These are phyloP conservation scores for Hirundichthys speculiger DNA, from an alignment of 2,113 vertebrate species.

Conservation along the genomic window DNA sequence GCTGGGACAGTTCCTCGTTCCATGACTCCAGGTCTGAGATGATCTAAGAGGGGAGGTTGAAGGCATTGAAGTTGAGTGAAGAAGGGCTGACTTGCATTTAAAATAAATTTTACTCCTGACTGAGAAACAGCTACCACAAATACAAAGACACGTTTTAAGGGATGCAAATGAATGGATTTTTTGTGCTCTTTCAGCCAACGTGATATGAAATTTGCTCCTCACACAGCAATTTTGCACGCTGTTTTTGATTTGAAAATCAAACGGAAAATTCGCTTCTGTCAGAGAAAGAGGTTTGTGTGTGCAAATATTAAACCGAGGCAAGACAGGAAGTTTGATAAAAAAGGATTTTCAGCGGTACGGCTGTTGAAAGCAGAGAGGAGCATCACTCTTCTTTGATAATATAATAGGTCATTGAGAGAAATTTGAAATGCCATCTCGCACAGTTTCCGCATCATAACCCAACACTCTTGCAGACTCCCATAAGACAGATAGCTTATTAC, in stretches of 20 bases:
- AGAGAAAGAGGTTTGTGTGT: not conserved
- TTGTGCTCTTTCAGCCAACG: too few relatives aligned
- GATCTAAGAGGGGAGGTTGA: constrained; percentile 80
- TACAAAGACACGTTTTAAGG: not conserved
- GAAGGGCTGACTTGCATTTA: not conserved
- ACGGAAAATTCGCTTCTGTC: not conserved
- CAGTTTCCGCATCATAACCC: constrained; percentile 30
- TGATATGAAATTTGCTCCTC: not conserved
- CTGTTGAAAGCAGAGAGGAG: not conserved
- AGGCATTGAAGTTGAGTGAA: not conserved
- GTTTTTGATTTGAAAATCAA: not conserved
- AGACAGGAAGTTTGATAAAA: not conserved
- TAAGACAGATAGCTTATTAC: constrained; percentile 41
- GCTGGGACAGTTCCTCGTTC: constrained; percentile 97
- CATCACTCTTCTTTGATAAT: too few relatives aligned
- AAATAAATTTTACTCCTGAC: not conserved
- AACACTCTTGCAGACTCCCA: constrained; percentile 11
- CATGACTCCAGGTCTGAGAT: constrained; percentile 99
- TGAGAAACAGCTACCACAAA: not conserved
- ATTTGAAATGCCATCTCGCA: constrained; percentile 14
- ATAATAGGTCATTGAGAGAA: constrained; percentile 14
- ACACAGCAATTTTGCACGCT: not conserved
- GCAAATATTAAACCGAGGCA: not conserved
- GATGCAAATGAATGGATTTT: too few relatives aligned
- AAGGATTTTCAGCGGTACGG: not conserved